phyloP scores from a whole-genome alignment of 1,140 invertebrate genomes.

The Grapholita molesta region DNA sequence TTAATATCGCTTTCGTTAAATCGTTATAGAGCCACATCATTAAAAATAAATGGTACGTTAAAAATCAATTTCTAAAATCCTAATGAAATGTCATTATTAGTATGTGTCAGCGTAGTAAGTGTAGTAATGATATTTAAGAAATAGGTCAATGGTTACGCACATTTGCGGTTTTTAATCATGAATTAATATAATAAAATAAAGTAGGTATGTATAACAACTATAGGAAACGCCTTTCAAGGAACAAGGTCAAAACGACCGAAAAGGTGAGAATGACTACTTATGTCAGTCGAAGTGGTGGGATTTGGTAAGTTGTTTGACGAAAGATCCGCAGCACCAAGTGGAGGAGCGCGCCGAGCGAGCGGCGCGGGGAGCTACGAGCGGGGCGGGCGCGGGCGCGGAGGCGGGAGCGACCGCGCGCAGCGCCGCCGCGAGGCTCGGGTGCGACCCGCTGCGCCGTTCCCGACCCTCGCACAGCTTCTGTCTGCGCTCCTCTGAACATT shows the following conservation, averaged over 20 bases:
- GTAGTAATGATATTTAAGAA: conserved; percentile 25
- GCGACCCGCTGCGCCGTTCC: conserved; percentile 55
- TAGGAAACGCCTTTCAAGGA: conserved; percentile 15
- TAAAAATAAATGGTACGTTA: background rate
- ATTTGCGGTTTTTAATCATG: conserved; percentile 23
- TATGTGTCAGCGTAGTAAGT: conserved; percentile 31
- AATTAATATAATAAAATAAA: conserved; percentile 14
- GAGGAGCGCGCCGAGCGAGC: conserved; percentile 78
- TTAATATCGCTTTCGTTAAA: background rate
- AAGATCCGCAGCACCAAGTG: conserved; percentile 81
- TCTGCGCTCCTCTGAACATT: conserved; percentile 49
- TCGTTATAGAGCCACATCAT: background rate
- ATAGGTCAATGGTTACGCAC: conserved; percentile 38
- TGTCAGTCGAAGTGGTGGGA: conserved; percentile 81
- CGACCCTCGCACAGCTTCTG: conserved; percentile 31
- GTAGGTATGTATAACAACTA: no score
- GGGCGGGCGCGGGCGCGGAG: conserved; percentile 30
- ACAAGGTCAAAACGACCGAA: conserved; percentile 23
- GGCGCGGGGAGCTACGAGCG: conserved; percentile 36
- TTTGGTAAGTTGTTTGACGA: conserved; percentile 80
- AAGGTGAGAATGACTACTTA: conserved; percentile 32
- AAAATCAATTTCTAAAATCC: background rate
- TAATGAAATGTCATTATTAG: background rate
- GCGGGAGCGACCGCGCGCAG: conserved; percentile 27
- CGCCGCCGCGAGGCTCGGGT: conserved; percentile 53